Evolutionary conservation across 2,113 vertebrate species (phyloP).

Genomic region (Ammodramus savannarum): DNA sequence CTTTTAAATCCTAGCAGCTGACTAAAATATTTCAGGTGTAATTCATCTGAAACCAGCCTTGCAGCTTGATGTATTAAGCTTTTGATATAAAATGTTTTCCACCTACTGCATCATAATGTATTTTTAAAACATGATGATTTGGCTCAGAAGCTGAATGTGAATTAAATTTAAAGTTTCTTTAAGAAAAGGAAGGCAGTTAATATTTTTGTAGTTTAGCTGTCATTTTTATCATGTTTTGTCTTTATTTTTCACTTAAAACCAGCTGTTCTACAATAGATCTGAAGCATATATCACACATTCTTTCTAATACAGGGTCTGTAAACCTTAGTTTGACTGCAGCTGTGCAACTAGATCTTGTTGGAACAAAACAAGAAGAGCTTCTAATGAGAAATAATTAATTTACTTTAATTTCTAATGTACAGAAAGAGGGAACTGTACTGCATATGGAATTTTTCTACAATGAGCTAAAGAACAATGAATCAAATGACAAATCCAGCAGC

Average conservation of each 20-base stretch:
- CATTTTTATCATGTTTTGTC: background rate
- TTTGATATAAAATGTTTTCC: conserved; percentile 35
- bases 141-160: background rate
- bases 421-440: background rate
- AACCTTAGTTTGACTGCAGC: background rate
- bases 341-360: background rate
- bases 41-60: conserved; percentile 35
- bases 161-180: conserved; percentile 1
- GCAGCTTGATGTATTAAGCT: conserved; percentile 35
- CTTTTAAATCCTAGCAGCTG: conserved; percentile 27
- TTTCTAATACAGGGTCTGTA: background rate
- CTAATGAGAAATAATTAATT: background rate
- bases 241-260: background rate
- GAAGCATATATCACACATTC: background rate
- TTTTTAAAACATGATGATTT: conserved; percentile 23
- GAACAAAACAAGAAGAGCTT: background rate
- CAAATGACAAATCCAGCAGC: background rate
- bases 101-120: background rate
- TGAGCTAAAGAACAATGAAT: background rate
- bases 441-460: background rate
- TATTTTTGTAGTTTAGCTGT: background rate
- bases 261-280: background rate
- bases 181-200: background rate
- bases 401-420: background rate
- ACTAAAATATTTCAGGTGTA: conserved; percentile 55